Evolutionary conservation across 2,888 invertebrate species (phyloP).

Genomic region (Entomobrya proxima): DNA sequence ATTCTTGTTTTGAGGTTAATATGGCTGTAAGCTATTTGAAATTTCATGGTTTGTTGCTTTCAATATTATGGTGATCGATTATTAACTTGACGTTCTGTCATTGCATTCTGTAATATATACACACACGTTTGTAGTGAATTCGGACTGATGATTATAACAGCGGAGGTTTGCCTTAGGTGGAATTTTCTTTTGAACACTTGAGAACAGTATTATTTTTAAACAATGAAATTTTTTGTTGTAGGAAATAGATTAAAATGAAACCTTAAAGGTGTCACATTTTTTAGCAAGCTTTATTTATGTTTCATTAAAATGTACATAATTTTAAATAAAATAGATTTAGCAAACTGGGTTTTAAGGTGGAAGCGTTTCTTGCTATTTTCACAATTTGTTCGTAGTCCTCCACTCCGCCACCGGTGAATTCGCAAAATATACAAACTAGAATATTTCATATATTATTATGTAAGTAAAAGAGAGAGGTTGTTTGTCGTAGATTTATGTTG

Average conservation of each 20-base stretch:
- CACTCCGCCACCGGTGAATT: slow-evolving; percentile 7
- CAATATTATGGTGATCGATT: no score
- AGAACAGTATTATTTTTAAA: slow-evolving; percentile 50
- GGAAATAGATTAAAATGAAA: neutral
- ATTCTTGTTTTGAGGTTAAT: no score
- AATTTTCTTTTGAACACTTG: neutral
- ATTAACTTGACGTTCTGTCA: no score
- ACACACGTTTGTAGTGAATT: no score
- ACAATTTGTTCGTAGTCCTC: neutral
- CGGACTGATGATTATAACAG: no score
- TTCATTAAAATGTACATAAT: slow-evolving; percentile 24
- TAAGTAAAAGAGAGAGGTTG: neutral
- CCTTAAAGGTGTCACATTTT: neutral
- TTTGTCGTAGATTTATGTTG: no score
- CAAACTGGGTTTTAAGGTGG: neutral
- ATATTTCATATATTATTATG: neutral
- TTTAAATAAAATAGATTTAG: slow-evolving; percentile 5
- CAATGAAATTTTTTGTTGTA: neutral
- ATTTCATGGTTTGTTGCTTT: no score
- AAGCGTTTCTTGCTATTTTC: neutral
- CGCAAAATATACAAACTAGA: neutral
- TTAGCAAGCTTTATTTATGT: slow-evolving; percentile 21
- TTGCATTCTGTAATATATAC: no score
- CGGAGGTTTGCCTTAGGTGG: no score
- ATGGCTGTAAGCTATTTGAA: no score